Conservation (phyloP, 2,113 vertebrate species). For the Speoplatyrhinus poulsoni region DNA sequence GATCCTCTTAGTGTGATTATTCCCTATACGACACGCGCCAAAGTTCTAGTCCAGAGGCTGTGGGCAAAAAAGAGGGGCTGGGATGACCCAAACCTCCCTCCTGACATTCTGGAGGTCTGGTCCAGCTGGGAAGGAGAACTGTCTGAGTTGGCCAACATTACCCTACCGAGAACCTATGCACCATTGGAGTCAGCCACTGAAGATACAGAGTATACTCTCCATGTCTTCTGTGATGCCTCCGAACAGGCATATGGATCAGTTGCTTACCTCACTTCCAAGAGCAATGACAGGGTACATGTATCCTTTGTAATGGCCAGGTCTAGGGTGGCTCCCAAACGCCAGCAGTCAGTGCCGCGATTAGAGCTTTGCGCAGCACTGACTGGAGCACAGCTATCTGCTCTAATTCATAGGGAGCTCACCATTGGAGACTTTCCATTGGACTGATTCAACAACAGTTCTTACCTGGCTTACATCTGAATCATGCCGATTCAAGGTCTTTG, state of each 20-base stretch:
- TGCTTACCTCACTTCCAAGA: not conserved
- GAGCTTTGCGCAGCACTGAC: conserved; percentile 17
- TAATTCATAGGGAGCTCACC: conserved; percentile 16
- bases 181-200: not conserved
- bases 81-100: conserved; percentile 4
- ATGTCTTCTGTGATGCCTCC: not conserved
- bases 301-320: not conserved
- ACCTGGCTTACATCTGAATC: conserved; percentile 18
- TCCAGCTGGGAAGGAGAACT: not conserved
- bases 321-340: conserved; percentile 6
- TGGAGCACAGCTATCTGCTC: conserved; percentile 1
- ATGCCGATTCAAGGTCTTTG: conserved; percentile 24
- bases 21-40: not conserved
- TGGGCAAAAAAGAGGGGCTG: conserved; percentile 8
- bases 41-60: conserved; percentile 4
- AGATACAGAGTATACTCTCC: not conserved
- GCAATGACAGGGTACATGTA: not conserved
- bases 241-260: conserved; percentile 1
- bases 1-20: not conserved
- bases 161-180: not conserved
- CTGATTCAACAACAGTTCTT: conserved; percentile 22
- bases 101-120: too few species aligned
- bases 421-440: not conserved
- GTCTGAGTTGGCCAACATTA: not conserved
- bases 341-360: conserved; percentile 10